Evolutionary conservation across 2,888 invertebrate genomes (phyloP), one percentile per base, ranked within the genome.

Genomic region (Antheraea yamamai): DNA sequence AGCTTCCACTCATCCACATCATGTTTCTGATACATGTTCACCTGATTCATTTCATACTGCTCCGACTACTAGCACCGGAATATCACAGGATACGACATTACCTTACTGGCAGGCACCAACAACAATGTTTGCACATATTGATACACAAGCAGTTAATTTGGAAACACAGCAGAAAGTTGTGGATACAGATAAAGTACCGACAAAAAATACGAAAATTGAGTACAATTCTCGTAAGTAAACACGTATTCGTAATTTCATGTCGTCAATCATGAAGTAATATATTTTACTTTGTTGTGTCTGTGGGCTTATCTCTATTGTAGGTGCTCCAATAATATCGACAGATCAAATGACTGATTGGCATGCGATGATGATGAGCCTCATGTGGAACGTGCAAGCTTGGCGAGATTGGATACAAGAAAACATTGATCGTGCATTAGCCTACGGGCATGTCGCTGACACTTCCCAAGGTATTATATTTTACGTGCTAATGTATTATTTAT

Each of bases 321-420:
- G 89, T 55, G 84, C 88, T 4, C 89, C 92, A 2, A 88, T 91
- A 35, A 84, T 91, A 20, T 87, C 89, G 2, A 89, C 91, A 58
- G 91, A 92, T 74, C 87, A 92, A 80, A 91, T 91, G 91, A 80
- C 87, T 0, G 93, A 94, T 80, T 93, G 93, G 93, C 91, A 92
- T 76, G 89, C 93, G 2, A 91, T 93, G 89, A 89, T 93, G 89
- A 88, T 92, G 39, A 93, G 92, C 78, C 81, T 94, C 35, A 88
- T 91, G 87, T 94, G 94, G 94, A 94, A 94, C 78, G 84, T 92
- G 73, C 90, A 92, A 76, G 91, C 92, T 2, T 94, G 94, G 94
- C 88, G 91, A 6, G 87, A 87, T 74, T 94, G 94, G 94, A 90
- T 94, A 23, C 91, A 93, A 75, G 92, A 91, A 66, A 90, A 88